Percentiles rank a stretch among this genome's conserved stretches.
Evolutionary conservation across 2,797 vertebrate species (phyloP).

Genomic region (Helicolenus hilgendorfi): DNA sequence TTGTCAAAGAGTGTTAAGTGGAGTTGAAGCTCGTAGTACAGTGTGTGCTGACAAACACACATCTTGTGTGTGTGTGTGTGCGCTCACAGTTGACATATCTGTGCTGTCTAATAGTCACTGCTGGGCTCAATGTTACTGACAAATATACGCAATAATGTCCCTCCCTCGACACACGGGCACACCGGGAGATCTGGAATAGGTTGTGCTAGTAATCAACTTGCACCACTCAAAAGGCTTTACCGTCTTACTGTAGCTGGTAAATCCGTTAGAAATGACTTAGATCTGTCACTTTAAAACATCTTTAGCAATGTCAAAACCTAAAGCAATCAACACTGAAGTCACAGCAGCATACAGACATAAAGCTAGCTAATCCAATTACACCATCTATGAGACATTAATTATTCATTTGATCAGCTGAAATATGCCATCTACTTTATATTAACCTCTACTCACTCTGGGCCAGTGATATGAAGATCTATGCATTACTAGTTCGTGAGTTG

Average conservation of each 20-base stretch:
- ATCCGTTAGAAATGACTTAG: neutral
- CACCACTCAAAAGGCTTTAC: no score
- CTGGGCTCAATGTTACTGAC: neutral
- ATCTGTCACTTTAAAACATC: no score
- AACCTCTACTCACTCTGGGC: neutral
- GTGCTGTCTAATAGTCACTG: slow-evolving; percentile 5
- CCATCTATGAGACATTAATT: neutral
- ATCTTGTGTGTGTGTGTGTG: neutral
- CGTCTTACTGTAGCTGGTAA: neutral
- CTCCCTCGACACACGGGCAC: neutral
- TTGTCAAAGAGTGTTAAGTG: slow-evolving; percentile 52
- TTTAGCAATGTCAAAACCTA: neutral
- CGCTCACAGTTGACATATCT: neutral
- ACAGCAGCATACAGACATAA: no score
- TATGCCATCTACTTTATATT: neutral
- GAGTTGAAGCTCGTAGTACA: slow-evolving; percentile 31
- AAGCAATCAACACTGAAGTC: no score
- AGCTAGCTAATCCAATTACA: neutral
- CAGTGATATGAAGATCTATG: neutral
- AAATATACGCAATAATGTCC: neutral
- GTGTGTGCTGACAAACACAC: slow-evolving; percentile 32
- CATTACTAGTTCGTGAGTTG: neutral
- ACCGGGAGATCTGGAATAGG: neutral
- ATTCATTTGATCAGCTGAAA: neutral
- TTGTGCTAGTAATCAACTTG: neutral